Conservation (phyloP, 2,113 vertebrate species). For the Marcusenius ussheri region DNA sequence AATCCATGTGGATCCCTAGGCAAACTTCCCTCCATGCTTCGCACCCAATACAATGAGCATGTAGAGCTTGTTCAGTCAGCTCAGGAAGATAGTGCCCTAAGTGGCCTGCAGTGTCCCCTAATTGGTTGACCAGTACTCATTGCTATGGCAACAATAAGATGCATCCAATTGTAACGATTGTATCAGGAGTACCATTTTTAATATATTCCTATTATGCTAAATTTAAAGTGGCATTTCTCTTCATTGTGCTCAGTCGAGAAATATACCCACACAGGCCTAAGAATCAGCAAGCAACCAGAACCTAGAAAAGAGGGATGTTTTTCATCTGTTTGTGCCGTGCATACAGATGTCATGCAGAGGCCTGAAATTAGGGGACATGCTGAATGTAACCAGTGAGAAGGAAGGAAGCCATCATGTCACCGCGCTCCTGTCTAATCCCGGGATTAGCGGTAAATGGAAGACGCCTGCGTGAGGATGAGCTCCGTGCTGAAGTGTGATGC, state of each 20-base stretch:
- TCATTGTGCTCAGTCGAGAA: background rate
- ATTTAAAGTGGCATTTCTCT: background rate
- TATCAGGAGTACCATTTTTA: background rate
- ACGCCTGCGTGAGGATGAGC: background rate
- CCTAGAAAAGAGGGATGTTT: background rate
- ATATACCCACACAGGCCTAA: background rate
- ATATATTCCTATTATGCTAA: background rate
- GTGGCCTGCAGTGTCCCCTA: background rate
- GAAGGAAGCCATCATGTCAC: constrained; percentile 7
- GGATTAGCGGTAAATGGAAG: constrained; percentile 28
- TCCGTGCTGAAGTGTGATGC: background rate
- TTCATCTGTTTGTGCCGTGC: background rate
- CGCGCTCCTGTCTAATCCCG: constrained; percentile 29
- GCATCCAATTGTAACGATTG: background rate
- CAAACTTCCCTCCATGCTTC: background rate
- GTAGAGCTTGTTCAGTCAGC: background rate
- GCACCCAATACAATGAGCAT: background rate
- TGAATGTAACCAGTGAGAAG: background rate
- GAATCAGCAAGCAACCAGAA: background rate
- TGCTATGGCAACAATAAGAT: background rate
- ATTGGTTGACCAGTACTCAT: background rate
- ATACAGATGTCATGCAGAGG: background rate
- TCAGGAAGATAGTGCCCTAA: background rate
- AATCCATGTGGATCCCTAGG: background rate
- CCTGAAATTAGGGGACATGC: background rate